Evolutionary conservation across 2,797 vertebrate species (phyloP), one percentile per base, ranked within the genome.

Genomic region (Sebastes minor): DNA sequence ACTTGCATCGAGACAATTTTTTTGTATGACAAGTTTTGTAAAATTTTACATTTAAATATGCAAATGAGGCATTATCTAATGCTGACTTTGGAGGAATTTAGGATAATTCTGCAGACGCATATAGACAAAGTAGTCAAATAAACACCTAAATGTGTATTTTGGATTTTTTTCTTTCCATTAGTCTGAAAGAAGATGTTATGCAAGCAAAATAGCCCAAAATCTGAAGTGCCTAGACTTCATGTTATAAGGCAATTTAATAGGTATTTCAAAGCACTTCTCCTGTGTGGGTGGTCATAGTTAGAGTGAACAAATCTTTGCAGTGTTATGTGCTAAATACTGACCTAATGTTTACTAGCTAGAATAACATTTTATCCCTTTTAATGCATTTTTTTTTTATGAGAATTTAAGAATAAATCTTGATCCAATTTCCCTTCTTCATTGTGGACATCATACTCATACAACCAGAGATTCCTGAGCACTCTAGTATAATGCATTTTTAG

Each of bases 401-500:
- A 10, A 30, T 59, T 65, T 23, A 27, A 18, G 16, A 76, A 67
- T 27, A 32, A 1, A 38, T 22, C 5, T 38, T 22, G 7, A 74
- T 65, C 6, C 6, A 52, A 59, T 56, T 38, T 16, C 16, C 13
- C 12, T 25, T 6, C 13, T 30, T 61, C 14, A 5, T 46, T 28
- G 56, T 32, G 30, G 12, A 68, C 35, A 65, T 76, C 18, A 52
- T 6, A 11, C 25, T 28, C 22, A 14, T 10, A 23, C 11, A 70
- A 38, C n/a, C 2, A 69, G 23, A 73, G 3, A 72, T 22, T 25
- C 28, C 56, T 9, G 46, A 42, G 61, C 28, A 33, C 20, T 6
- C n/a, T 5, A 57, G 28, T 18, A 38, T 9, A 4, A 53, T 35
- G 38, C 30, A 78, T 76, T 85, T 82, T 69, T 38, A 84, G 49